Evolutionary conservation across 2,113 vertebrate species (phyloP).

Genomic region (Sapayoa aenigma): DNA sequence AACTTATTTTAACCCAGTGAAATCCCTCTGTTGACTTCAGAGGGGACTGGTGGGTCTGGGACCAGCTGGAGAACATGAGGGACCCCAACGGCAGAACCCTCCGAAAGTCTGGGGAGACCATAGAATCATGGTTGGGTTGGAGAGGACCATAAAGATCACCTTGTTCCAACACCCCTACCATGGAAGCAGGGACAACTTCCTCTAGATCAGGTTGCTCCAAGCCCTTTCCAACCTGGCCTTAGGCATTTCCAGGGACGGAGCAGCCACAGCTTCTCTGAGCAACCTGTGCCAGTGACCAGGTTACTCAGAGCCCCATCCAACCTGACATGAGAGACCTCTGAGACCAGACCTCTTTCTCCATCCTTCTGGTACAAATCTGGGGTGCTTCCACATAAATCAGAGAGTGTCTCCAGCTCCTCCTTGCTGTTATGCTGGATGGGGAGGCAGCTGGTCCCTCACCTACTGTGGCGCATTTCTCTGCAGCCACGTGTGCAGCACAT

Average conservation of each 20-base stretch:
- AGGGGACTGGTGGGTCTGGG: neutral
- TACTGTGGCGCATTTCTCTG: neutral
- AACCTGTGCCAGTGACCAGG: neutral
- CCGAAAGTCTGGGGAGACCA: neutral
- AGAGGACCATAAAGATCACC: neutral
- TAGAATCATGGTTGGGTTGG: neutral
- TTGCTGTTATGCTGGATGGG: fast-evolving
- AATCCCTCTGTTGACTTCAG: neutral
- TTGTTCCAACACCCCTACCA: neutral
- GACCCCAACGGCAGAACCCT: neutral
- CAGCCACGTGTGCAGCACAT: neutral
- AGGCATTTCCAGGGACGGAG: neutral
- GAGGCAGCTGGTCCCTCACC: neutral
- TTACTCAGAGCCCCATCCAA: neutral
- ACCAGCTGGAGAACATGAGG: neutral
- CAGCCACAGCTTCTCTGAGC: neutral
- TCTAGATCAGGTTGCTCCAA: neutral
- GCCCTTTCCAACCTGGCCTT: neutral
- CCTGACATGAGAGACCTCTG: neutral
- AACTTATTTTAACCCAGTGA: neutral
- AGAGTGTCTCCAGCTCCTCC: neutral
- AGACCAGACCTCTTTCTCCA: neutral
- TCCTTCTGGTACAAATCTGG: neutral
- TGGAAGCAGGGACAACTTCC: neutral
- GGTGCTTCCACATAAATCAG: neutral